Base-by-base conservation (phyloP, 2,113 vertebrate genomes). In the Solea senegalensis region DNA sequence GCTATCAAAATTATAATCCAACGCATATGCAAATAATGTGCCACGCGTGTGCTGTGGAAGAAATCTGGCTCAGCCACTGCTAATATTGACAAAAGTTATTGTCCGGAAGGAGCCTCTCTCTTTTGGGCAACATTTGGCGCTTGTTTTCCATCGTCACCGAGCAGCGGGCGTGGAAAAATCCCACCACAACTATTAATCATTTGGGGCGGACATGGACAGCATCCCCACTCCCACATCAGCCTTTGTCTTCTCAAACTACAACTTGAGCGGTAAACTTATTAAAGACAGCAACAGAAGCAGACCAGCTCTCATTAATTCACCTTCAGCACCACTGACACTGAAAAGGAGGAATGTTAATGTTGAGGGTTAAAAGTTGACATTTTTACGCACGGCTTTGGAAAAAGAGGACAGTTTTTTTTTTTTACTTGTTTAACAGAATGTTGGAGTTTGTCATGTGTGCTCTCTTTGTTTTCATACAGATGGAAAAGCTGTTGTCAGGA, bases 131-230 rank as follows among this genome's bases (percentile, higher is more conserved):
- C 74, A 78, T 91, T 94, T 90, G 90, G 80, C 76, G 86, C 90
- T 90, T 83, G 85, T 90, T 90, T 92, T 91, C 88, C 85, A 84
- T 90, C 91, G 91, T 85, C 89, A 89, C 78, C 65, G 77, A 87
- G 85, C 76, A 87, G 87, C 89, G 89, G 91, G 90, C 89, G 89
- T 88, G 90, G 90, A 90, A 86, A 89, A 92, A 88, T 80, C 80
- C 86, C 73, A 83, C 65, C 81, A 86, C 89, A 85, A 89, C 91
- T 87, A 96, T 96, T 95, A 95, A 95, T 96, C 95, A 96, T 88
- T 79, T 86, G 84, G 82, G 88, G 90, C 93, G 91, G 90, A 90
- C 92, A 90, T 67, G 83, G 90, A 82, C 87, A 59, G 71, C 87
- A 65, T 16, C 84, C 92, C 90, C 89, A 93, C 91, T 80, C 86